Conservation (phyloP, 2,113 vertebrate genomes). For the Plecotus auritus region DNA sequence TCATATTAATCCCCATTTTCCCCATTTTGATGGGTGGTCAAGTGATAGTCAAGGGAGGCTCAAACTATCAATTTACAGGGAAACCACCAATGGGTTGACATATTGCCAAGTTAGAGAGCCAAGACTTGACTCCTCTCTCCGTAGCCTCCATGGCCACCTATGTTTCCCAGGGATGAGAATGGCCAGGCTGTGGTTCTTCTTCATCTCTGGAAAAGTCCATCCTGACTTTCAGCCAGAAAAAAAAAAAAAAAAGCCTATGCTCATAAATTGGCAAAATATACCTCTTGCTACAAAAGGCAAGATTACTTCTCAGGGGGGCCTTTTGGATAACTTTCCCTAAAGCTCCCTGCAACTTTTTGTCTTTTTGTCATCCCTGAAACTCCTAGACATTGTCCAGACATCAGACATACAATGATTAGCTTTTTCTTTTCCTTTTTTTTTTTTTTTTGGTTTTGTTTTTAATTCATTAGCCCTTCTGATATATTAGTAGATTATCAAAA, state of each 20-base stretch:
- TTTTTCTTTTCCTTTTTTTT: slow-evolving; percentile 46
- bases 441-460: slow-evolving; percentile 45
- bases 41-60: background rate
- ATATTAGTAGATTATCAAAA: slow-evolving; percentile 80
- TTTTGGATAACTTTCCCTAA: slow-evolving; percentile 60
- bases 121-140: background rate
- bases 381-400: slow-evolving; percentile 59
- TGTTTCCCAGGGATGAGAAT: background rate
- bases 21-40: background rate
- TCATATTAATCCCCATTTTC: background rate
- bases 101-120: background rate
- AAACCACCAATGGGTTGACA: background rate
- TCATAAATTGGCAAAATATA: slow-evolving; percentile 67
- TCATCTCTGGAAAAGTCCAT: slow-evolving; percentile 60
- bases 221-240: slow-evolving; percentile 56
- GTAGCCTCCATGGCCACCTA: background rate
- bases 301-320: slow-evolving; percentile 9
- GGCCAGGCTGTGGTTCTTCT: background rate
- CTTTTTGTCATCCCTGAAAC: slow-evolving; percentile 39
- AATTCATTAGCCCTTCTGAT: slow-evolving; percentile 78
- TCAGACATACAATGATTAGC: slow-evolving; percentile 64
- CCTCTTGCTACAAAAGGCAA: slow-evolving; percentile 49
- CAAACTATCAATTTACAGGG: background rate
- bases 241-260: slow-evolving; percentile 31
- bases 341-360: slow-evolving; percentile 41